Evolutionary conservation across 2,888 invertebrate species (phyloP), one percentile per base, ranked within the genome.

Genomic region (Liopterus haemorrhoidalis): DNA sequence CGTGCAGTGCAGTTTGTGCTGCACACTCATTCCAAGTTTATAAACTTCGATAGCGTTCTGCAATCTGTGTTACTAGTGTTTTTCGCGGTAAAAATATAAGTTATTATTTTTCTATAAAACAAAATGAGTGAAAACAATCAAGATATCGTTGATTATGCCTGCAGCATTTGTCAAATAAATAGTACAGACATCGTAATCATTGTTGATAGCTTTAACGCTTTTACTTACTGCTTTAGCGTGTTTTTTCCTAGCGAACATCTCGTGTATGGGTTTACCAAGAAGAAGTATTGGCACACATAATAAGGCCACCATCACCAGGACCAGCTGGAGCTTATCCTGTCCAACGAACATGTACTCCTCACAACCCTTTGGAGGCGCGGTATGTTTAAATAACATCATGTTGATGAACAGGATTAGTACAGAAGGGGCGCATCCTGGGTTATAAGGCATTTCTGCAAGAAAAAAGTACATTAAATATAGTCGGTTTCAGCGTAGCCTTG

Each of bases 221-320:
- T 24, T 24, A 46, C 49, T 36, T 43, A 55, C 55, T 33, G 49
- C 51, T 66, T n/a, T n/a, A n/a, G 52, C 71, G 68, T 2, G 3
- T 18, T 44, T 41, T 35, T 60, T 68, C 12, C 61, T 63, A 3
- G 57, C 60, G 4, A 68, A 51, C 51, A 74, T 69, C 30, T 81
- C 70, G 54, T 80, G 74, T 12, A 87, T 64, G 0, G 91, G 91
- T 61, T 88, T 90, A 3, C 83, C 82, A 9, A 86, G 69, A 48
- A 91, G 69, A 81, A 91, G 80, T 21, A 84, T 69, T 0, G 90
- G 89, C 30, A 90, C 74, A 59, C 86, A 86, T 0, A 79, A 38
- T 4, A 87, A 63, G 0, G 85, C 82, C 0, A 79, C 52, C 1
- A 76, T 60, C 21, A 89, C 69, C 49, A 84, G 75, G 3, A 76